These are phyloP conservation scores for Scomber scombrus DNA, from an alignment of 2,113 vertebrate species.

Conservation along the genomic window DNA sequence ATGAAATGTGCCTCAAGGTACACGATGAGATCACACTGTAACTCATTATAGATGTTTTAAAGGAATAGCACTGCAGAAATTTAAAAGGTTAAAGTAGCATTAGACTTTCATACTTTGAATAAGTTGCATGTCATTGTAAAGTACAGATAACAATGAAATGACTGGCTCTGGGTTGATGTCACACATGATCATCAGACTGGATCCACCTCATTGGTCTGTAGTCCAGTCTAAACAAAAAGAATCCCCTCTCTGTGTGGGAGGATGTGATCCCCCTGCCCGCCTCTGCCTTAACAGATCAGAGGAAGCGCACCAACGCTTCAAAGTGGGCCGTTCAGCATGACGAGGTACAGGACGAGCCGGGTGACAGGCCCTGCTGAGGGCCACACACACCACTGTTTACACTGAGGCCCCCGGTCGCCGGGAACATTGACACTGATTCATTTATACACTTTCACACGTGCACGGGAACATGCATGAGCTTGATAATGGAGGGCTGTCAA, in stretches of 20 bases:
- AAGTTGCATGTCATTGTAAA: not conserved
- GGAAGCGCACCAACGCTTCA: slow-evolving; percentile 44
- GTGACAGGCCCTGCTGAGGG: slow-evolving; percentile 51
- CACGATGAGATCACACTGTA: not conserved
- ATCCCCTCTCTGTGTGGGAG: slow-evolving; percentile 20
- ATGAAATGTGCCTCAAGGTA: not conserved
- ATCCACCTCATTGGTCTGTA: slow-evolving; percentile 33
- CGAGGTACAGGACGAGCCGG: slow-evolving; percentile 53
- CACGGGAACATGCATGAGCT: not conserved
- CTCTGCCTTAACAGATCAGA: slow-evolving; percentile 18
- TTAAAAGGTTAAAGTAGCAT: not conserved
- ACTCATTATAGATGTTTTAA: not conserved
- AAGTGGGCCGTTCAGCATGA: slow-evolving; percentile 52
- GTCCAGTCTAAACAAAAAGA: slow-evolving; percentile 37
- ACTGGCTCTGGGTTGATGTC: not conserved
- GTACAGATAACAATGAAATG: not conserved
- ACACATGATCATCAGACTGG: not conserved
- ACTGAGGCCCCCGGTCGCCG: slow-evolving; percentile 35
- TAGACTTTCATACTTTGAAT: not conserved
- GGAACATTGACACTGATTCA: slow-evolving; percentile 45
- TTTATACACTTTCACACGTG: not conserved
- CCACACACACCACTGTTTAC: slow-evolving; percentile 62
- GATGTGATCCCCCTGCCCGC: not conserved
- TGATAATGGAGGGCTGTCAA: slow-evolving; percentile 27
- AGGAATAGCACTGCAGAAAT: not conserved